A percentile compares a stretch with the other conserved stretches of the same genome.
These are phyloP conservation scores for Laterallus jamaicensis DNA, from an alignment of 2,113 vertebrate species.

Conservation along the genomic window DNA sequence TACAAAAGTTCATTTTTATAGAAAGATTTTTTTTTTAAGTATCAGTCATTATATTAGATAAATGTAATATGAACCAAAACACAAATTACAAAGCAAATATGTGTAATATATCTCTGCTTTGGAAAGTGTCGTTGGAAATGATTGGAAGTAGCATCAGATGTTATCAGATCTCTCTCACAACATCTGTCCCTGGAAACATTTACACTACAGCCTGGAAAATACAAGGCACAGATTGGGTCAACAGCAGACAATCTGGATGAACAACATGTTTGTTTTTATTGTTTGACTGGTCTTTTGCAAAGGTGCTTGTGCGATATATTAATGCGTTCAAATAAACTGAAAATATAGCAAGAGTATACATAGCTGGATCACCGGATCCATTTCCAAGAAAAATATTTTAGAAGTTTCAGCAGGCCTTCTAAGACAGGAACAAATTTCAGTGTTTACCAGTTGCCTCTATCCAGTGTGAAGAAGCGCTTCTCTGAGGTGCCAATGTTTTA, in stretches of 20 bases:
- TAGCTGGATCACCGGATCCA: neutral
- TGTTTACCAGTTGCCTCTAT: neutral
- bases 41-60: neutral
- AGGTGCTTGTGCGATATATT: neutral
- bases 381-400: neutral
- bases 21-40: neutral
- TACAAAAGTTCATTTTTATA: neutral
- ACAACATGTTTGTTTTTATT: slow-evolving; percentile 44
- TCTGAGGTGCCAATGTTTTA: neutral
- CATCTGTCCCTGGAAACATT: slow-evolving; percentile 57
- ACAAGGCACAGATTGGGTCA: slow-evolving; percentile 53
- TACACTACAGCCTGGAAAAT: slow-evolving; percentile 35
- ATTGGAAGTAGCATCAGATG: neutral
- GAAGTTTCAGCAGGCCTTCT: neutral
- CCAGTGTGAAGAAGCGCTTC: neutral
- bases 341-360: neutral
- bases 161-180: neutral
- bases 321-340: neutral
- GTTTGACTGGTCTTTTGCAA: slow-evolving; percentile 42
- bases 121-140: neutral
- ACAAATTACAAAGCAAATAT: neutral
- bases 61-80: neutral
- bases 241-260: slow-evolving; percentile 46
- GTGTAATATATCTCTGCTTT: neutral
- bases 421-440: neutral